These are phyloP conservation scores for Mustelus asterias DNA, from an alignment of 2,113 vertebrate species.

Conservation along the genomic window DNA sequence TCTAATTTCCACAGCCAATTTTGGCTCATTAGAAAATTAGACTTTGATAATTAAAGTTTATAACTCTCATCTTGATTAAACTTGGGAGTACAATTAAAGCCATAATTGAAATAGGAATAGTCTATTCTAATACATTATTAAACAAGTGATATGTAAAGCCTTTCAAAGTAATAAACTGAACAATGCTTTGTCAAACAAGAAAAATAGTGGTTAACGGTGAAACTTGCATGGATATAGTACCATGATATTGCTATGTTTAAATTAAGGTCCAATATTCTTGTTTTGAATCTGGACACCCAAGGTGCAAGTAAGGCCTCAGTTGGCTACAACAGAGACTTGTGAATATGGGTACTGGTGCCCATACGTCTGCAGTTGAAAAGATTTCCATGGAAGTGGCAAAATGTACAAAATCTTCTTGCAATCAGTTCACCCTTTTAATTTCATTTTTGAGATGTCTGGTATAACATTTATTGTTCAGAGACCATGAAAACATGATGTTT, in stretches of 20 bases:
- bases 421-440: neutral
- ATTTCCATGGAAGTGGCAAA: neutral
- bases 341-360: neutral
- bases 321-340: neutral
- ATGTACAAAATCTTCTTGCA: neutral
- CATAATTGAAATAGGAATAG: neutral
- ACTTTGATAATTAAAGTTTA: neutral
- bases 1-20: neutral
- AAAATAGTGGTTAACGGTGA: neutral
- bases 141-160: neutral
- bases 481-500: slow-evolving; percentile 21
- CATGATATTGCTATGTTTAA: neutral
- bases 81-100: neutral
- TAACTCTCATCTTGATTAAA: neutral
- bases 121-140: neutral
- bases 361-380: neutral
- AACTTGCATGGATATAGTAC: neutral
- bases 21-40: neutral
- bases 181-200: neutral
- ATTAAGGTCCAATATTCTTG: neutral
- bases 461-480: slow-evolving; percentile 6
- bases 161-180: neutral
- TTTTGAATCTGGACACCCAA: neutral
- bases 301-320: neutral
- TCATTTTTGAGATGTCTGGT: neutral